Percentiles rank a stretch among this genome's conserved stretches.
phyloP scores from a whole-genome alignment of 2,888 invertebrate genomes.

The Idaea biselata region DNA sequence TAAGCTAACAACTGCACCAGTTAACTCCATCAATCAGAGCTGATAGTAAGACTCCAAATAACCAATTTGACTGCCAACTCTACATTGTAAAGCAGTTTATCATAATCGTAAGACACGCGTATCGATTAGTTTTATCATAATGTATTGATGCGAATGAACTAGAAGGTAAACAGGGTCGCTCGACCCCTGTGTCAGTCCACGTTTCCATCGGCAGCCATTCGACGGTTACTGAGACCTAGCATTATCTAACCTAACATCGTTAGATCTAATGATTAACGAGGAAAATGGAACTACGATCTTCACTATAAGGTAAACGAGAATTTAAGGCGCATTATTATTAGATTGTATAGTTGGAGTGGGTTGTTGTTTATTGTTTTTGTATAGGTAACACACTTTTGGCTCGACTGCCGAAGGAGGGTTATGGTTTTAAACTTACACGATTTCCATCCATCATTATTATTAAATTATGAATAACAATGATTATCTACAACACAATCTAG shows the following conservation, averaged over 20 bases:
- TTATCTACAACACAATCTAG: too few species aligned
- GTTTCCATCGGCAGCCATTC: slow-evolving; percentile 11
- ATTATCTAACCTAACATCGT: slow-evolving; percentile 20
- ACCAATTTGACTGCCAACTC: neutral
- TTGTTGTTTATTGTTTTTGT: too few species aligned
- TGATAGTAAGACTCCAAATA: neutral
- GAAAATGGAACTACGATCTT: slow-evolving; percentile 20
- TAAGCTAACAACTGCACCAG: too few species aligned
- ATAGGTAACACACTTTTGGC: too few species aligned
- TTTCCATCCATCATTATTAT: too few species aligned
- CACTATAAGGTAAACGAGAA: slow-evolving; percentile 26
- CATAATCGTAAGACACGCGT: neutral
- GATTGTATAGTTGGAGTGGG: too few species aligned
- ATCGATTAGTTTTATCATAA: slow-evolving; percentile 17
- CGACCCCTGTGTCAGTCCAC: slow-evolving; percentile 22
- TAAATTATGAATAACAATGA: too few species aligned
- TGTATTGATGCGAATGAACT: slow-evolving; percentile 38
- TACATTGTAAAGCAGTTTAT: neutral
- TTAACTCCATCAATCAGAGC: too few species aligned
- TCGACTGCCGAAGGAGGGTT: too few species aligned
- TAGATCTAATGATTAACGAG: slow-evolving; percentile 22
- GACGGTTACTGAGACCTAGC: slow-evolving; percentile 7
- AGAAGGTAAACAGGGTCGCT: slow-evolving; percentile 35
- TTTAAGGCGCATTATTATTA: neutral
- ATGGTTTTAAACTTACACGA: too few species aligned